Conservation (phyloP, 2,797 vertebrate genomes). For the Amblyopsis hoosieri region DNA sequence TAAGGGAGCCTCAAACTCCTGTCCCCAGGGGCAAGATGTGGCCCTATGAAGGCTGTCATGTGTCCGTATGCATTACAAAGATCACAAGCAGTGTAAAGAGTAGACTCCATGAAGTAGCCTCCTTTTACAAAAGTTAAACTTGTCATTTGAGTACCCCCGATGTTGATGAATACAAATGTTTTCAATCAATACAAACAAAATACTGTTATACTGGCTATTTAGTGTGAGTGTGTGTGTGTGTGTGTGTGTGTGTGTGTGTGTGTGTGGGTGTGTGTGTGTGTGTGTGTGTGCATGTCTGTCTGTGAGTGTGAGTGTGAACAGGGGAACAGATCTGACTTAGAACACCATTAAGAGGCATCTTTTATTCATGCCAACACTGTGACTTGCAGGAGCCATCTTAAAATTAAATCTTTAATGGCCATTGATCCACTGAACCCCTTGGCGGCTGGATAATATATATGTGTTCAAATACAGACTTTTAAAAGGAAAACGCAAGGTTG, state of each 20-base stretch:
- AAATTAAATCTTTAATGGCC: constrained; percentile 79
- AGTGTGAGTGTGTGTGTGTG: background rate
- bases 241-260: background rate
- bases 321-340: constrained; percentile 25
- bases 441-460: constrained; percentile 54
- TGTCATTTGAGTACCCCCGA: too few relatives aligned
- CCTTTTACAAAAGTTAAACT: too few relatives aligned
- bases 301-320: constrained; percentile 1
- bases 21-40: too few relatives aligned
- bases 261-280: background rate
- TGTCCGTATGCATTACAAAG: too few relatives aligned
- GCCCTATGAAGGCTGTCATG: too few relatives aligned
- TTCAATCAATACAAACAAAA: too few relatives aligned
- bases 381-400: constrained; percentile 70
- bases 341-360: constrained; percentile 58
- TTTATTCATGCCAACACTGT: constrained; percentile 76
- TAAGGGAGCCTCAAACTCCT: too few relatives aligned
- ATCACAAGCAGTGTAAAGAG: too few relatives aligned
- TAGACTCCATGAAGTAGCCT: too few relatives aligned
- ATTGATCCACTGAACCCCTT: constrained; percentile 66
- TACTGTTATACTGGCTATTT: background rate
- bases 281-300: constrained; percentile 28
- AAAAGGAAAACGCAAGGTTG: constrained; percentile 40
- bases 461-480: constrained; percentile 53
- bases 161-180: too few relatives aligned